Evolutionary conservation across 2,888 invertebrate species (phyloP).

Genomic region (Sinohyriopsis cumingii): DNA sequence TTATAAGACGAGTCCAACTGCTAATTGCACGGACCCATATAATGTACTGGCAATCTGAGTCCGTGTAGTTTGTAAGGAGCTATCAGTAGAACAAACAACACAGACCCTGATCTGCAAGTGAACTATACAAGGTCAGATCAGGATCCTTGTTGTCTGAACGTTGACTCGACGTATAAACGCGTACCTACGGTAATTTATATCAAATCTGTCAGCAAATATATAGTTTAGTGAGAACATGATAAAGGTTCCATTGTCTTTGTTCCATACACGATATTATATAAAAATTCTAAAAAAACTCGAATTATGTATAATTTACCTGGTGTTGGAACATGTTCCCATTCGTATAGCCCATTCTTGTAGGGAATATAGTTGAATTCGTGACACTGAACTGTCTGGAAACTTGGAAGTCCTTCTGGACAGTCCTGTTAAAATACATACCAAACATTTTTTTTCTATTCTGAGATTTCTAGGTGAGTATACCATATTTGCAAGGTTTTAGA

Average conservation of each 20-base stretch:
- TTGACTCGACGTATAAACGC: too few relatives aligned
- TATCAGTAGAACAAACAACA: too few relatives aligned
- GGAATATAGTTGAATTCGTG: conserved; percentile 80
- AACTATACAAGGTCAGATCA: too few relatives aligned
- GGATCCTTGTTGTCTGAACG: too few relatives aligned
- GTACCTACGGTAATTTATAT: too few relatives aligned
- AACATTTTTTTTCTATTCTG: not conserved
- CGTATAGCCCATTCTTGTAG: conserved; percentile 74
- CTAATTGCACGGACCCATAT: too few relatives aligned
- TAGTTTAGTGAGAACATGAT: not conserved
- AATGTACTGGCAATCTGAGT: too few relatives aligned
- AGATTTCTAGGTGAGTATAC: not conserved
- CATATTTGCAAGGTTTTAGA: not conserved
- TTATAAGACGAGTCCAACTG: too few relatives aligned
- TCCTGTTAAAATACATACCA: conserved; percentile 45
- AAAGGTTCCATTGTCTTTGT: not conserved
- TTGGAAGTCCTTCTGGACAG: conserved; percentile 82
- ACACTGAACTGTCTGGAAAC: conserved; percentile 86
- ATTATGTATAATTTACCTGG: conserved; percentile 64
- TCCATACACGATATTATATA: not conserved
- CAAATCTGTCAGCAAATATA: too few relatives aligned
- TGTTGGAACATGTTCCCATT: conserved; percentile 74
- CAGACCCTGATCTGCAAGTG: too few relatives aligned
- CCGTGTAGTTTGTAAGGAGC: too few relatives aligned
- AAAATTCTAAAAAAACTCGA: not conserved